phyloP scores from a whole-genome alignment of 2,113 vertebrate genomes.

The Patagioenas fasciata region DNA sequence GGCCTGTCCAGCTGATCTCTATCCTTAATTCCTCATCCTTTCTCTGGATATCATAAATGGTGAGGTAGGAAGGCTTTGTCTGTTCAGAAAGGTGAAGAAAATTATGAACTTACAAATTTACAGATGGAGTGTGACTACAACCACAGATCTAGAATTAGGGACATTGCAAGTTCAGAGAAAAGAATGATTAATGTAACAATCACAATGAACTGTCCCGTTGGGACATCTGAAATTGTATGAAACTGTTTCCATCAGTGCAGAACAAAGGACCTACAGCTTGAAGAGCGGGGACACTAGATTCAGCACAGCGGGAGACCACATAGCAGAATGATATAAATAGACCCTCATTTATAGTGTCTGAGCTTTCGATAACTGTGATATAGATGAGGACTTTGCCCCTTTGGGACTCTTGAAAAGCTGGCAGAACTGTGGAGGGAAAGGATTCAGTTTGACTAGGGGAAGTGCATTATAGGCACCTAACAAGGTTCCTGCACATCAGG shows the following conservation, averaged over 20 bases:
- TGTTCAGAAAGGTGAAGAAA: background rate
- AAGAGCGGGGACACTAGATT: background rate
- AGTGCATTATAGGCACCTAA: background rate
- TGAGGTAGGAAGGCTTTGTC: background rate
- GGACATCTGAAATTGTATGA: background rate
- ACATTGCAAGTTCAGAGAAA: background rate
- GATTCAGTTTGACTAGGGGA: background rate
- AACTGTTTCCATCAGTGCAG: constrained; percentile 2
- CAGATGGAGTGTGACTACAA: background rate
- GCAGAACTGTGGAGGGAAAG: background rate
- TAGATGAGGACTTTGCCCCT: background rate
- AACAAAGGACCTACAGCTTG: background rate
- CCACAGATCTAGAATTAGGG: background rate
- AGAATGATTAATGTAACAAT: background rate
- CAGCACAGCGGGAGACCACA: background rate
- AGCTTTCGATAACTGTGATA: background rate
- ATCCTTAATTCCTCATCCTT: background rate
- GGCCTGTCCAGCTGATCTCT: background rate
- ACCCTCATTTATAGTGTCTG: background rate
- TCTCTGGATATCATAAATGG: background rate
- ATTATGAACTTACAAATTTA: background rate
- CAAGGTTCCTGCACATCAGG: background rate
- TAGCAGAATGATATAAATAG: background rate
- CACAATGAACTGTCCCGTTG: background rate
- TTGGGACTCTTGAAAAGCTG: background rate